Evolutionary conservation across 2,113 vertebrate species (phyloP), one percentile per base, ranked within the genome.

Genomic region (Centropus bengalensis): DNA sequence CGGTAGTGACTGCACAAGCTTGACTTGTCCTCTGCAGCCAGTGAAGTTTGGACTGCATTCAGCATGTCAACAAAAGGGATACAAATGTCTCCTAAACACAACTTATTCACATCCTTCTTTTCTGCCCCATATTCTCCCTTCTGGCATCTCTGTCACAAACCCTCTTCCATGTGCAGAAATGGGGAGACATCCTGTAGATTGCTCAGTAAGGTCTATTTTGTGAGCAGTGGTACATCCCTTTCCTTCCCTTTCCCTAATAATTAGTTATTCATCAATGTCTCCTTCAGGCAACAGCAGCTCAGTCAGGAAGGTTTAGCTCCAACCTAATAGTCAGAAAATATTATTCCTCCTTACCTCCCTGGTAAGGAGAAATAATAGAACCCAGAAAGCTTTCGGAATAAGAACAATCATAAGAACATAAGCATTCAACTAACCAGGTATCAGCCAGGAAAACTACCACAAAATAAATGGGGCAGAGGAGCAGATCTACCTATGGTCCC

Each of bases 131-230:
- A 7, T 47, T 75, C 38, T 82, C 24, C 5, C 10, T 78, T 60
- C 5, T 70, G 84, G 36, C 76, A 9, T 1, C 28, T 66, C 55
- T 5, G 1, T 58, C 32, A 15, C 51, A 36, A 44, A 42, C 28
- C 44, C 74, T 49, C 1, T 0, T 6, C 55, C 67, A 0, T 0
- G 1, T 33, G 52, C 40, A 42, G 82, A 38, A 40, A 2, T 6
- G 38, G 27, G 49, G 52, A 51, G 11, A 18, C 3, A 26, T 19
- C 76, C 71, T 76, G 1, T 5, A 76, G 49, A 40, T 66, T 49
- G 36, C 55, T 59, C 3, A 17, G 59, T 30, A 15, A 2, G 44
- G 47, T 47, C 86, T 45, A 6, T 42, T 8, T 2, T 9, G 28
- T 8, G 32, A n/a, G 49, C 36, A 11, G 44, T 19, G 49, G 2